These are phyloP conservation scores for Columbina picui DNA, from an alignment of 2,113 vertebrate species.

Conservation along the genomic window DNA sequence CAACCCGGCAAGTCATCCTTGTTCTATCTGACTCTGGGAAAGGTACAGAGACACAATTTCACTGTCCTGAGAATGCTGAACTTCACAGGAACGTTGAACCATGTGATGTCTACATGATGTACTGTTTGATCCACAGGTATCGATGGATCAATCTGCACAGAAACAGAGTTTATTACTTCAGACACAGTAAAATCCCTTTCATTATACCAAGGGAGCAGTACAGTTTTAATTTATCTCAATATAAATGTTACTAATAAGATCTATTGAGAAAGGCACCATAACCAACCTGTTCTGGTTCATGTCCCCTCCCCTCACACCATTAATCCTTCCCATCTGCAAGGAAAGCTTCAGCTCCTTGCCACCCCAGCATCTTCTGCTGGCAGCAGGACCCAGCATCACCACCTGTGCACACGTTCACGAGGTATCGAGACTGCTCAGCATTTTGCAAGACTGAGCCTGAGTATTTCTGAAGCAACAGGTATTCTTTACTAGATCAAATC, in stretches of 20 bases:
- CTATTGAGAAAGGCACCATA: not conserved
- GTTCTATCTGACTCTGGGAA: not conserved
- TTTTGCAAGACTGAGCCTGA: not conserved
- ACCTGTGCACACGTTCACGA: fast-evolving
- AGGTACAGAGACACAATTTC: not conserved
- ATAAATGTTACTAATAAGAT: not conserved
- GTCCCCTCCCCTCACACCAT: fast-evolving
- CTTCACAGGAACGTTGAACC: not conserved
- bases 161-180: not conserved
- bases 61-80: not conserved
- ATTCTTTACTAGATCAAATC: not conserved
- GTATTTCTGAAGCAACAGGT: not conserved
- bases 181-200: not conserved
- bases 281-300: not conserved
- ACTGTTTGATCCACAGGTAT: not conserved
- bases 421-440: not conserved
- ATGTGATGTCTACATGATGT: not conserved
- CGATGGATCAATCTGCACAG: not conserved
- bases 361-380: not conserved
- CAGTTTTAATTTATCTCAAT: not conserved
- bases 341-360: not conserved
- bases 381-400: not conserved
- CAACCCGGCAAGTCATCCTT: not conserved
- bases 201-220: not conserved
- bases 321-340: not conserved